Base-by-base conservation (phyloP, 1,140 invertebrate species). In the Drosophila auraria region DNA sequence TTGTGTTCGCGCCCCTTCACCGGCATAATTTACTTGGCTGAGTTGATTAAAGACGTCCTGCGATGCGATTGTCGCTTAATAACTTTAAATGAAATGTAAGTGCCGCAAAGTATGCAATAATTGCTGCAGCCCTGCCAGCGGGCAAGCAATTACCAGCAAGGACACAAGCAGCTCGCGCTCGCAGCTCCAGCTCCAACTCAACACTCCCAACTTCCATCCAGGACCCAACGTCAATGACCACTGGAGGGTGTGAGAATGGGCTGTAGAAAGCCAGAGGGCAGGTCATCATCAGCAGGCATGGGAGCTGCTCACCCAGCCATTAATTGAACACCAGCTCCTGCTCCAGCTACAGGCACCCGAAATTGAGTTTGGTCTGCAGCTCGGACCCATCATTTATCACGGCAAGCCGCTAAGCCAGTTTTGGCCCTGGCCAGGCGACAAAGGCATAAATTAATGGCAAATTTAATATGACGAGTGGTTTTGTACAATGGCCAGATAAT, bases 21-120 rank as follows among this genome's bases (percentile, higher is more conserved):
- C 20, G 8, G 27, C 54, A 49, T 51, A 50, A 50, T 62, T 51
- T 20, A 36, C 54, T 74, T 27, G 30, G 38, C 7, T 38, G 69
- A 45, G 69, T 74, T 74, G 71, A 74, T 74, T 74, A 74, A 74
- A 74, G 71, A 73, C 71, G 53, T 53, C 38, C 71, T 74, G 69
- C 68, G 47, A 61, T 27, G 69, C 75, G 60, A 82, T 69, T 51
- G 58, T 74, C 63, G 74, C 56, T 82, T 84, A 84, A 89, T 89
- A 89, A 89, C 78, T 89, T 84, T 63, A 89, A 89, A 89, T 84
- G 77, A 84, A 81, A 84, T 84, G 60, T 64, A 89, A 81, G 73
- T 72, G 81, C 74, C 84, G 66, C 78, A 82, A 87, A 89, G 84
- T 89, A 89, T 89, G 84, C 78, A 84, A 90, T 90, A 84, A 84